Evolutionary conservation across 1,140 invertebrate genomes (phyloP).

Genomic region (Tetragonula clypearis): DNA sequence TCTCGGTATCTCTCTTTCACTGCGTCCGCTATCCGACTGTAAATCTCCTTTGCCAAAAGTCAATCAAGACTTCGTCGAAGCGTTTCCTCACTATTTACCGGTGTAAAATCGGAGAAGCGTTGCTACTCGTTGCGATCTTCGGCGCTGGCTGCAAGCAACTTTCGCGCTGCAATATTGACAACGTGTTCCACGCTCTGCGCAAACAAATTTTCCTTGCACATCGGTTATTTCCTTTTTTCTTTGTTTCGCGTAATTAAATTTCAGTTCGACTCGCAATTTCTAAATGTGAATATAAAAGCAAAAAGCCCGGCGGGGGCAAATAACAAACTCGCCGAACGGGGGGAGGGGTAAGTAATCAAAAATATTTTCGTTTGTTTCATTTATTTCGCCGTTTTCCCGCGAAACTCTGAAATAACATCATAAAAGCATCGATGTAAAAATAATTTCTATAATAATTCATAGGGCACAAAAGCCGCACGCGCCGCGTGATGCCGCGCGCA

Average conservation of each 20-base stretch:
- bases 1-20: background rate
- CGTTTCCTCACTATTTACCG: background rate
- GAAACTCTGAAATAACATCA: background rate
- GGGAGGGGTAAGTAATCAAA: background rate
- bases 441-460: slow-evolving; percentile 3
- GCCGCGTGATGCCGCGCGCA: too few relatives aligned
- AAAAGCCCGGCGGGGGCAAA: background rate
- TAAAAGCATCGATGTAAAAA: background rate
- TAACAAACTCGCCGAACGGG: background rate
- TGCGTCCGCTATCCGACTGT: background rate
- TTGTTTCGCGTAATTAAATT: background rate
- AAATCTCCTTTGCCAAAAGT: background rate
- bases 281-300: background rate
- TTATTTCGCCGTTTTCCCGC: background rate
- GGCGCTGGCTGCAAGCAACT: background rate
- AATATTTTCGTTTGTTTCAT: background rate
- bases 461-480: background rate
- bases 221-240: background rate
- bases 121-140: too few relatives aligned
- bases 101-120: background rate
- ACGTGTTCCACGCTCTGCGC: background rate
- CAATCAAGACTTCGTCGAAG: background rate
- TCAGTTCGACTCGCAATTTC: background rate
- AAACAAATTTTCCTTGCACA: background rate
- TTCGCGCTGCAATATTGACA: background rate